Evolutionary conservation across 2,888 invertebrate genomes (phyloP), one percentile per base, ranked within the genome.

Genomic region (Sussaba pulchella): DNA sequence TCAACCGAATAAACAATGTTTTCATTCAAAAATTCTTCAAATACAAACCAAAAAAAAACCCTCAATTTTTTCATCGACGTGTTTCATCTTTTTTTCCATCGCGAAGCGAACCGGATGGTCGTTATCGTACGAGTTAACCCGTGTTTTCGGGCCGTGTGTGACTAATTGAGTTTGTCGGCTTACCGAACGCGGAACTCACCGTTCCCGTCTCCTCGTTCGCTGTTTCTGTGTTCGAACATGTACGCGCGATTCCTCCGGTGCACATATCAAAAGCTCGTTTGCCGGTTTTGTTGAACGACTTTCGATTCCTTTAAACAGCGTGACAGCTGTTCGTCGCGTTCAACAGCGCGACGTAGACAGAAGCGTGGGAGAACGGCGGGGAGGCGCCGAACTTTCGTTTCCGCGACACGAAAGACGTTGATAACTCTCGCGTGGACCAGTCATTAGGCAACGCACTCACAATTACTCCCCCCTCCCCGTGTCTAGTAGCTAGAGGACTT

Each of bases 131-230:
- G 50, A 52, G 50, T 24, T 26, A 45, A 72, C 61, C n/a, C 47
- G 45, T 47, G 63, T 63, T 74, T 78, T 47, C 59, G 52, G 63
- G 54, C 63, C 73, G 57, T 63, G 76, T 63, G 54, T 57, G n/a
- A n/a, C 31, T 69, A 74, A 78, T 78, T 57, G 69, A 70, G 21
- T 54, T 74, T 74, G 54, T 59, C 43, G 66, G 47, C 45, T 52
- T 54, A 19, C 50, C 36, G 41, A 52, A 78, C 41, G 67, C 72
- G 67, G 72, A 73, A 73, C 57, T 67, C n/a, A n/a, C n/a, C n/a
- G n/a, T n/a, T n/a, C n/a, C n/a, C n/a, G n/a, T n/a, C n/a, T n/a
- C n/a, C 69, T 41, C 54, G 47, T 59, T 39, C 39, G 39, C 39
- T 8, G 39, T 39, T 64, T 31, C 26, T 78, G 54, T 52, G 47